phyloP scores from a whole-genome alignment of 2,888 invertebrate species.

The Elysia crispata region DNA sequence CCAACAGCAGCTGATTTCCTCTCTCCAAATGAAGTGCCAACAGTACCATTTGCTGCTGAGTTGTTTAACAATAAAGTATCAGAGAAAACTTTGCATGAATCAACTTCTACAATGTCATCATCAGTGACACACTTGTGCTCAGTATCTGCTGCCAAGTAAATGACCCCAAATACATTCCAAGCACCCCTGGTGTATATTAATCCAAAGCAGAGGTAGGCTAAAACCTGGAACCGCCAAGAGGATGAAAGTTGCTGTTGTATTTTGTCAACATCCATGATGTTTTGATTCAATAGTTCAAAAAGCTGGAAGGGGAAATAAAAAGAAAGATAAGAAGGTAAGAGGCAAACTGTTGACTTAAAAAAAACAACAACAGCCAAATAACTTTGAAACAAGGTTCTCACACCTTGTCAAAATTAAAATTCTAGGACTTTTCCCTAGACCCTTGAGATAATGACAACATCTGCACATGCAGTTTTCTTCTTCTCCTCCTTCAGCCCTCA shows the following conservation, averaged over 20 bases:
- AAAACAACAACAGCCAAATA: too few species aligned
- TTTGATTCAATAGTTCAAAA: neutral
- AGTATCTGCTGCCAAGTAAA: slow-evolving; percentile 64
- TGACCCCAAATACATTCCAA: slow-evolving; percentile 66
- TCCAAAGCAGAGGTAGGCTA: slow-evolving; percentile 58
- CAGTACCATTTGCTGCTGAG: neutral
- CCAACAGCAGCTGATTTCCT: neutral
- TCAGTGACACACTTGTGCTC: slow-evolving; percentile 58
- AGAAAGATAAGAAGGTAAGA: too few species aligned
- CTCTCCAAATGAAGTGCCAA: too few species aligned
- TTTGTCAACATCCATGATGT: slow-evolving; percentile 59
- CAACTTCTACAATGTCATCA: neutral
- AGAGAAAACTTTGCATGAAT: neutral
- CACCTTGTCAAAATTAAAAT: too few species aligned
- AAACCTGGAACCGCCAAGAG: slow-evolving; percentile 58
- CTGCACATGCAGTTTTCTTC: too few species aligned
- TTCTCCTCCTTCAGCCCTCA: too few species aligned
- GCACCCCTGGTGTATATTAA: slow-evolving; percentile 66
- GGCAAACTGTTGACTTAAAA: too few species aligned
- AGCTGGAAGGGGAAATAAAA: neutral
- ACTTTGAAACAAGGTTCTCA: too few species aligned
- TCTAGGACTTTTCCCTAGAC: too few species aligned
- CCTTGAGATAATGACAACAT: too few species aligned
- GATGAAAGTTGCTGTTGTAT: slow-evolving; percentile 56
- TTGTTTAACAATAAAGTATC: neutral